Evolutionary conservation across 2,888 invertebrate genomes (phyloP), one percentile per base, ranked within the genome.

Genomic region (Omphaloscelis lunosa): DNA sequence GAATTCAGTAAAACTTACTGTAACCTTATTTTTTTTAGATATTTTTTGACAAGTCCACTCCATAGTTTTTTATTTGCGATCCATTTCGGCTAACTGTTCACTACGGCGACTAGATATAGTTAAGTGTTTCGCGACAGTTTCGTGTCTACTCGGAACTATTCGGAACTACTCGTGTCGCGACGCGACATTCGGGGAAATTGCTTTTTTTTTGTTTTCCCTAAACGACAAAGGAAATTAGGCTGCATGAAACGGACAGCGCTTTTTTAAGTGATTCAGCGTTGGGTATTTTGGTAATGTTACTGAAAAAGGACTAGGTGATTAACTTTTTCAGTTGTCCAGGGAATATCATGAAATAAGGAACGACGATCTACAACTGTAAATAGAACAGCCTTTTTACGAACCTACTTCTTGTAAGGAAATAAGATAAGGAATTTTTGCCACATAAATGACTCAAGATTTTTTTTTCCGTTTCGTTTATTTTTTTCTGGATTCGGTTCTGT

Each of bases 51-150:
- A 59, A 63, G 0, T 58, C 61, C 0, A 20, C 89, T 92, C 91
- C 83, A 89, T 11, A 48, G 12, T 48, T 82, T 77, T 69, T 70
- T 20, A 84, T 80, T 83, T 34, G 66, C 69, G 75, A 88, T 79
- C 80, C 72, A 86, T 93, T 92, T 92, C 89, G 88, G 91, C 88
- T 89, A 92, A 91, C 92, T 86, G 89, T 89, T 89, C 86, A 89
- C 88, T 87, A 88, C 86, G 69, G 59, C 79, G 82, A 86, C 87
- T 87, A 90, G 90, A 89, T 90, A 89, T 87, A 89, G 89, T 80
- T 83, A 84, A 89, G 89, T 87, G 86, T 88, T 84, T 84, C 82
- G 85, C 83, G 85, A 87, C 89, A 79, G 65, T 66, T 72, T 77
- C 69, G 77, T 75, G 80, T 39, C 39, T 39, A 45, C 56, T 80